Conservation (phyloP, 2,888 invertebrate genomes). For the Agrilus mali region DNA sequence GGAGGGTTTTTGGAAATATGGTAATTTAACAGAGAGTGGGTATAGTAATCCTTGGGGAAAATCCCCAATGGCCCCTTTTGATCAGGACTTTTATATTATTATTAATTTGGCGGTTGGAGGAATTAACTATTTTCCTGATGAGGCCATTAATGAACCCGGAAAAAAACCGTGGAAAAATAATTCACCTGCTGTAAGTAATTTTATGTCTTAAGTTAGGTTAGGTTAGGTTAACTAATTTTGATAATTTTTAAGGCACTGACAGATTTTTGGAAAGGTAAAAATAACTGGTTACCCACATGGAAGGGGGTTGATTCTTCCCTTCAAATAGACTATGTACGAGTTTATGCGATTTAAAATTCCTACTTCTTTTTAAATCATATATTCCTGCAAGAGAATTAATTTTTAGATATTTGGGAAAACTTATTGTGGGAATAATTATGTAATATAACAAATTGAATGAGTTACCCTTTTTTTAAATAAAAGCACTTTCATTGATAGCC, state of each 20-base stretch:
- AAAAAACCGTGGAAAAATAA: constrained; percentile 49
- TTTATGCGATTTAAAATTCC: constrained; percentile 43
- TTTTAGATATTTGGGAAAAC: too few species aligned
- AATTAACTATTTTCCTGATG: constrained; percentile 49
- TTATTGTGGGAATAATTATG: too few species aligned
- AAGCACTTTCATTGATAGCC: too few species aligned
- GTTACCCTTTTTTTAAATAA: too few species aligned
- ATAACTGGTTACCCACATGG: constrained; percentile 44
- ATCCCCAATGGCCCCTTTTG: constrained; percentile 53
- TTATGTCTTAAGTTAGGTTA: too few species aligned
- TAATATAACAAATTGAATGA: too few species aligned
- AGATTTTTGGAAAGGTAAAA: constrained; percentile 47
- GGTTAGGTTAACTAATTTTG: constrained; percentile 3
- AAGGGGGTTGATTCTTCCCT: constrained; percentile 40
- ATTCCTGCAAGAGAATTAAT: too few species aligned
- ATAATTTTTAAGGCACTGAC: constrained; percentile 30
- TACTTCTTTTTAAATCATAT: too few species aligned
- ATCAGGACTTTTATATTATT: constrained; percentile 52
- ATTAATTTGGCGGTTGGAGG: constrained; percentile 59
- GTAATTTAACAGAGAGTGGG: constrained; percentile 39
- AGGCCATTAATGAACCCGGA: constrained; percentile 38
- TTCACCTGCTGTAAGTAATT: constrained; percentile 39
- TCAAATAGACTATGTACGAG: constrained; percentile 50
- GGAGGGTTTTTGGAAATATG: constrained; percentile 51
- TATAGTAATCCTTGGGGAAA: constrained; percentile 46